Evolutionary conservation across 2,113 vertebrate genomes (phyloP), one percentile per base, ranked within the genome.

Genomic region (Rhombomys opimus): DNA sequence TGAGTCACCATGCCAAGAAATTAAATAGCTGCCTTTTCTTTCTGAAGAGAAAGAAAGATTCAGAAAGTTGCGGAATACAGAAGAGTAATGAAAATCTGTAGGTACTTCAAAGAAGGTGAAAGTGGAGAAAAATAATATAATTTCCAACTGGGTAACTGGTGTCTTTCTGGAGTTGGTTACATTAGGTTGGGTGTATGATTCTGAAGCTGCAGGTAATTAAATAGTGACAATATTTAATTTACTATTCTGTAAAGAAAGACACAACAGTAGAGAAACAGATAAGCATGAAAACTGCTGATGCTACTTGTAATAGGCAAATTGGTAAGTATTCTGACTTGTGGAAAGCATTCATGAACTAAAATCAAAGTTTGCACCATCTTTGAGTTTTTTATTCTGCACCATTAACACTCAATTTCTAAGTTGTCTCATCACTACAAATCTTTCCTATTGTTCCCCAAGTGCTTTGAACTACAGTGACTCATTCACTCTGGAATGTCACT

Each of bases 391-490:
- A 82, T 97, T 96, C 75, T 94, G 63, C 35, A n/a, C 75, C 59
- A 59, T 89, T 95, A 94, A 87, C 63, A 17, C 89, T 91, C 30
- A 67, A 90, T 91, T 93, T 94, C 87, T 87, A 93, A 77, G 92
- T 96, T 78, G 76, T 91, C 86, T 91, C 92, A 93, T 96, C 80
- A 96, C 81, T 85, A 76, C 78, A 91, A 38, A 96, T 91, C 96
- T 94, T 90, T 68, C 46, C 85, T 84, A 70, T 95, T 97, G 95
- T 97, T 96, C 73, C 70, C 84, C 84, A 95, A 95, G 93, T 91
- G 73, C 84, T 98, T 95, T 97, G 94, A 98, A 95, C 82, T 91
- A 25, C 72, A 92, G 57, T 96, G 75, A 95, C 95, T 93, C 57
- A 93, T 94, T 95, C 94, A 85, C 95, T 46, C 91, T 93, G 38